These are phyloP conservation scores for Sebastiscus albofasciatus DNA, from an alignment of 2,797 vertebrate genomes.

Conservation along the genomic window DNA sequence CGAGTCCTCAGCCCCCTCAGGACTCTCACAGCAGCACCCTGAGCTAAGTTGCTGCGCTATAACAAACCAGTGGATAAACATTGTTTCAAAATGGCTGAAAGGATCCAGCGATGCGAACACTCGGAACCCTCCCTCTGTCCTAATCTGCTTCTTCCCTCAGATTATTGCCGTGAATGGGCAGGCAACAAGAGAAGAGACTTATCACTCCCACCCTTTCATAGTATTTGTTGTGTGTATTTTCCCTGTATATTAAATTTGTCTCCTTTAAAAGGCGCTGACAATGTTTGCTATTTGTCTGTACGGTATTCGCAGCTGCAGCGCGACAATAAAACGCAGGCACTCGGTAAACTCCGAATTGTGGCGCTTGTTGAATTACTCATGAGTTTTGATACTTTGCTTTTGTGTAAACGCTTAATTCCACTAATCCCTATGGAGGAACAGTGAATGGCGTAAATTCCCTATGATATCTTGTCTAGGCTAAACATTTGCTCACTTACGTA, in stretches of 20 bases:
- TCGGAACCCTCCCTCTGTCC: slow-evolving; percentile 61
- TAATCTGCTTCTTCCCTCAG: slow-evolving; percentile 77
- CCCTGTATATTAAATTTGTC: slow-evolving; percentile 80
- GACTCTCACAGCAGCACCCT: slow-evolving; percentile 65
- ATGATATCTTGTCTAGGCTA: slow-evolving; percentile 79
- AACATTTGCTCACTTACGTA: slow-evolving; percentile 83
- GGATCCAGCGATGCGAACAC: slow-evolving; percentile 75
- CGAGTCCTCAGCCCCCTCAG: slow-evolving; percentile 51
- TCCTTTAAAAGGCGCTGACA: slow-evolving; percentile 59
- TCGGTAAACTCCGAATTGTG: slow-evolving; percentile 72
- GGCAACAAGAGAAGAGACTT: slow-evolving; percentile 69
- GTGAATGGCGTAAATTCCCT: slow-evolving; percentile 80
- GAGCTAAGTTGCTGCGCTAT: slow-evolving; percentile 62
- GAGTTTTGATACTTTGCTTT: slow-evolving; percentile 81
- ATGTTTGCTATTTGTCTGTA: slow-evolving; percentile 73
- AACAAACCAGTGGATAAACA: slow-evolving; percentile 74
- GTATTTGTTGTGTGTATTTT: slow-evolving; percentile 75
- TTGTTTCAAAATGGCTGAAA: slow-evolving; percentile 79
- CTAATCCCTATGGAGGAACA: slow-evolving; percentile 78
- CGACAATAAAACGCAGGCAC: slow-evolving; percentile 65
- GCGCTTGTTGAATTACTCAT: slow-evolving; percentile 80
- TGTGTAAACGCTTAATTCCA: slow-evolving; percentile 77
- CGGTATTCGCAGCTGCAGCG: slow-evolving; percentile 72
- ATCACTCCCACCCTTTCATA: slow-evolving; percentile 72
- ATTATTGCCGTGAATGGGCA: slow-evolving; percentile 75